Evolutionary conservation across 92 coral and sea anemone genomes (phyloP).

Genomic region (Palythoa heliodiscus): DNA sequence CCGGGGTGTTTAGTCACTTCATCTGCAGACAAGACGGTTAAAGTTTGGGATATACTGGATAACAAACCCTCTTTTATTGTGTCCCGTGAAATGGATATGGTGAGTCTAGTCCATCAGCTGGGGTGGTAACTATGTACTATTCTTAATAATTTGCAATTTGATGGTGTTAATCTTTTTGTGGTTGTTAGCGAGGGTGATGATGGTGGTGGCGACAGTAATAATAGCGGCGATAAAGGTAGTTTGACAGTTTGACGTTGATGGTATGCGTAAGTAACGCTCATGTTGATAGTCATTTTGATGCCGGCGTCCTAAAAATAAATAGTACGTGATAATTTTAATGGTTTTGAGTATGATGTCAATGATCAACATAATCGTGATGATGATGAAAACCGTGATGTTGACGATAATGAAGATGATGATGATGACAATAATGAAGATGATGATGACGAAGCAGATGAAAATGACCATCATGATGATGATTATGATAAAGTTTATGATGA

Average conservation of each 20-base stretch:
- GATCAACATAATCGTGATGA: too few relatives aligned
- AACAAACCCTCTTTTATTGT: conserved; percentile 88
- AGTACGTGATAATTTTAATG: too few relatives aligned
- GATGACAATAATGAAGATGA: neutral
- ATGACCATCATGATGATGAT: neutral
- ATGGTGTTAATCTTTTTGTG: neutral
- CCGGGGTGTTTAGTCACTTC: conserved; percentile 91
- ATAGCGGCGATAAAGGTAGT: too few relatives aligned
- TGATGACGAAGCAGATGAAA: neutral
- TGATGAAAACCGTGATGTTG: neutral
- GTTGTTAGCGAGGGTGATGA: neutral
- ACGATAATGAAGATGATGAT: neutral
- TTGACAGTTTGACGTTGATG: too few relatives aligned
- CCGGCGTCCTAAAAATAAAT: too few relatives aligned
- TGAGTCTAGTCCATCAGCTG: conserved; percentile 34
- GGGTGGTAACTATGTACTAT: too few relatives aligned
- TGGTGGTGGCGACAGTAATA: neutral
- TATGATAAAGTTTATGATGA: neutral
- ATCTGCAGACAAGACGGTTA: conserved; percentile 87
- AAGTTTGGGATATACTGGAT: conserved; percentile 96
- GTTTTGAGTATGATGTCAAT: too few relatives aligned
- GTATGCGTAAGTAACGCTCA: too few relatives aligned
- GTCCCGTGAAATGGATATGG: conserved; percentile 89
- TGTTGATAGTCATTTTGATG: too few relatives aligned
- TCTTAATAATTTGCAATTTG: neutral